phyloP scores from a whole-genome alignment of 1,140 invertebrate genomes.

The Lordiphosa stackelbergi region DNA sequence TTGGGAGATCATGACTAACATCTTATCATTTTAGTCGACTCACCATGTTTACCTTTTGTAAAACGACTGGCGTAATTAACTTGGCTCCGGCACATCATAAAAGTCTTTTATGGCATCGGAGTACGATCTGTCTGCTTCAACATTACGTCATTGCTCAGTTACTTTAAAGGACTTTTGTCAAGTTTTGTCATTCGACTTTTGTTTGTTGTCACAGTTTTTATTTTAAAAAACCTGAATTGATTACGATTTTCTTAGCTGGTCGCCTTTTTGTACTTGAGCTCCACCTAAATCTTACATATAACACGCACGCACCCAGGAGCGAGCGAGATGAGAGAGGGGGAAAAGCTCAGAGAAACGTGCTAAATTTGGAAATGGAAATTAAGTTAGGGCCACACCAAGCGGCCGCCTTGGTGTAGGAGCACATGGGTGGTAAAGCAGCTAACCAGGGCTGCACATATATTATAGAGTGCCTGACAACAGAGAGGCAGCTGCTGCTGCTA shows the following conservation, averaged over 20 bases:
- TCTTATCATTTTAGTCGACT: too few species aligned
- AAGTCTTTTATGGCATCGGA: too few species aligned
- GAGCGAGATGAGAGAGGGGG: neutral
- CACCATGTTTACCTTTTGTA: too few species aligned
- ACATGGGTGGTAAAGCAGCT: slow-evolving; percentile 1
- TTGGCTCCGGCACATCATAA: too few species aligned
- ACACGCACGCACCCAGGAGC: slow-evolving; percentile 53
- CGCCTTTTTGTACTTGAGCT: slow-evolving; percentile 21
- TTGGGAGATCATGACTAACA: too few species aligned
- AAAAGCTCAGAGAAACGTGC: slow-evolving; percentile 46
- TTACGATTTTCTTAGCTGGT: slow-evolving; percentile 15
- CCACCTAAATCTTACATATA: slow-evolving; percentile 58
- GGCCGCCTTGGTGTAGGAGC: slow-evolving; percentile 11
- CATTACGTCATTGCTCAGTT: too few species aligned
- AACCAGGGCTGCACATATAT: slow-evolving; percentile 44
- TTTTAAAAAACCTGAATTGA: neutral
- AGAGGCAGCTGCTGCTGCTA: slow-evolving; percentile 18
- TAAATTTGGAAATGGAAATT: slow-evolving; percentile 73
- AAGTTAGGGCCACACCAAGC: slow-evolving; percentile 36
- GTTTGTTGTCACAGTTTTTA: too few species aligned
- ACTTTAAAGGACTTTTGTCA: too few species aligned
- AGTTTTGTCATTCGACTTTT: too few species aligned
- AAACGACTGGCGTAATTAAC: too few species aligned
- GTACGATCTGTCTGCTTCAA: too few species aligned
- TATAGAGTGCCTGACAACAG: slow-evolving; percentile 52